Percentiles rank a stretch among this genome's conserved stretches.
These are phyloP conservation scores for Promerops cafer DNA, from an alignment of 2,113 vertebrate genomes.

Conservation along the genomic window DNA sequence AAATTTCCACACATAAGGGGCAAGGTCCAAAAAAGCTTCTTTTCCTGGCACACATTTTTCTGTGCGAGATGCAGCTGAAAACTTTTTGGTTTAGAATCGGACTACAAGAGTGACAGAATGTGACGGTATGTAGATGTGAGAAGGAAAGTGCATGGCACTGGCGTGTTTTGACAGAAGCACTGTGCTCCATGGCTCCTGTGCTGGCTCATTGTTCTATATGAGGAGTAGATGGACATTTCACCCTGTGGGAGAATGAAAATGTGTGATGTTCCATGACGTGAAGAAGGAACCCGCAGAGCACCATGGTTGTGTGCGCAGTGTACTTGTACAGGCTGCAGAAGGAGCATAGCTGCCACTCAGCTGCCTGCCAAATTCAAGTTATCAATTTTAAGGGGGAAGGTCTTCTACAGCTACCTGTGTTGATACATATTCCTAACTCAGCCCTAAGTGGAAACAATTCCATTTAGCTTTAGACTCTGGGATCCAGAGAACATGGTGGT, in stretches of 20 bases:
- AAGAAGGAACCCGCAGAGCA: background rate
- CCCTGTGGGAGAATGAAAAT: background rate
- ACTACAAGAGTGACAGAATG: background rate
- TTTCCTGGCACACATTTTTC: background rate
- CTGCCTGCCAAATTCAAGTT: background rate
- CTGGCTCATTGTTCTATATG: background rate
- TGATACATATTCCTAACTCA: background rate
- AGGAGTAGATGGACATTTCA: background rate
- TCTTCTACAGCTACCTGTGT: background rate
- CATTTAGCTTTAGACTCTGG: background rate
- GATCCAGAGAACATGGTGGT: background rate
- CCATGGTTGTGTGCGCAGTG: background rate
- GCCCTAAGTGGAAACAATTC: background rate
- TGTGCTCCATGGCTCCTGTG: background rate
- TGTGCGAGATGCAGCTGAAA: background rate
- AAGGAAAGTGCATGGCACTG: background rate
- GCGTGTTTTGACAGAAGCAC: background rate
- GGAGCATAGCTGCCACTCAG: background rate
- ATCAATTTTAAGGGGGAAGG: background rate
- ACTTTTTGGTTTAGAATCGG: background rate
- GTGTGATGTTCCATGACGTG: accelerated
- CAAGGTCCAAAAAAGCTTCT: background rate
- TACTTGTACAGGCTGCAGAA: background rate
- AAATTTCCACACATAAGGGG: background rate
- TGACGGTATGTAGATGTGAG: background rate